These are phyloP conservation scores for Zoanthus solanderi DNA, from an alignment of 92 coral and sea anemone genomes.

Conservation along the genomic window DNA sequence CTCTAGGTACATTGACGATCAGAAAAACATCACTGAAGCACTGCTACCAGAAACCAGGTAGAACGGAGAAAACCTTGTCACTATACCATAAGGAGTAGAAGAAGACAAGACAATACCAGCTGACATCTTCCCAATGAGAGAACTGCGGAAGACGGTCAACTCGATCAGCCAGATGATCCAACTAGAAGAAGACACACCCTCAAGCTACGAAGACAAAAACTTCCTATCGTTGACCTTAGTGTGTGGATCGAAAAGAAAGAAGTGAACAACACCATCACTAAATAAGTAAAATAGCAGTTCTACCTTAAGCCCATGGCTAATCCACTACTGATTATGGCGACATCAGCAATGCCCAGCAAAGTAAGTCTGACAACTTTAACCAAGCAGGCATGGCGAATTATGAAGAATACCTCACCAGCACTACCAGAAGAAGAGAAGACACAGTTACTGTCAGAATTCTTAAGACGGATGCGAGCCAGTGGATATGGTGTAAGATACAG, in stretches of 20 bases:
- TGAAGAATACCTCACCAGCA: neutral
- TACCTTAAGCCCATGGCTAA: neutral
- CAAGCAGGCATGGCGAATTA: neutral
- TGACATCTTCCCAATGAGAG: neutral
- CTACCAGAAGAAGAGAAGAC: slow-evolving; percentile 1
- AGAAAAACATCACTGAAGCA: too few species aligned
- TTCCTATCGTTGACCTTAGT: neutral
- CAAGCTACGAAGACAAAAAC: too few species aligned
- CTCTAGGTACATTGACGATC: neutral
- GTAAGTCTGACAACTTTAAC: neutral
- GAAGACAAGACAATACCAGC: neutral
- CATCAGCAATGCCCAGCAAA: slow-evolving; percentile 16
- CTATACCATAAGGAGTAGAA: neutral
- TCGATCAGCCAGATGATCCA: too few species aligned
- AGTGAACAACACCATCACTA: neutral
- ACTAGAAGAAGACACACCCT: too few species aligned
- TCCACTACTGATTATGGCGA: neutral
- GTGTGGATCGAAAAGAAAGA: neutral
- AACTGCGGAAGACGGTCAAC: neutral
- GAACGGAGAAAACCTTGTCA: neutral
- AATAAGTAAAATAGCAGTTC: neutral
- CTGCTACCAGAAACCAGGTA: too few species aligned
- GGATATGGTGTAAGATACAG: too few species aligned
- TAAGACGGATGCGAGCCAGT: too few species aligned
- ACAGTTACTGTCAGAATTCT: neutral